These are phyloP conservation scores for Taeniopygia guttata DNA, from an alignment of 2,797 vertebrate genomes.

Conservation along the genomic window DNA sequence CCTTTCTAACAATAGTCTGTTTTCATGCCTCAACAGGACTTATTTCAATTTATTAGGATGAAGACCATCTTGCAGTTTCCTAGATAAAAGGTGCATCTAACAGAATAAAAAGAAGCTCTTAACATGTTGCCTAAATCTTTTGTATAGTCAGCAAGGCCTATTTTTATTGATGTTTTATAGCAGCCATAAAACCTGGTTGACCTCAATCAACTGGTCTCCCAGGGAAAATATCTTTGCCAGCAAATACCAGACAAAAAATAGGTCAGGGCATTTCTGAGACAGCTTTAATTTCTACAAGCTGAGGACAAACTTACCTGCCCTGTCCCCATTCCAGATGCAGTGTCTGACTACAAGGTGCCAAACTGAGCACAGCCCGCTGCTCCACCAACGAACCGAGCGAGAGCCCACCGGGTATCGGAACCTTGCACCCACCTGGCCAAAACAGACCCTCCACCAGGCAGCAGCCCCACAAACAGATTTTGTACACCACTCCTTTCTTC, in stretches of 20 bases:
- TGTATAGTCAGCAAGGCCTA: background rate
- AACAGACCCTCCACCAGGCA: background rate
- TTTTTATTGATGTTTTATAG: background rate
- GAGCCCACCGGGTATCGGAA: rapidly evolving
- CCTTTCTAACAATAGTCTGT: background rate
- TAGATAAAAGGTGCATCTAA: background rate
- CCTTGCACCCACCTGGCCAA: background rate
- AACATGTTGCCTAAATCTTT: background rate
- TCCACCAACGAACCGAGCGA: rapidly evolving
- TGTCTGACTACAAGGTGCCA: background rate
- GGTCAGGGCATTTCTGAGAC: background rate
- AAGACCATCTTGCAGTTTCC: background rate
- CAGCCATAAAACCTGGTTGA: background rate
- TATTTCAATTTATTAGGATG: background rate
- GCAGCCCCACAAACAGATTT: background rate
- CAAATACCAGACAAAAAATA: background rate
- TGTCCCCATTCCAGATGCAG: rapidly evolving
- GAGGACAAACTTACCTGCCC: background rate
- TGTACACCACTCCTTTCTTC: background rate
- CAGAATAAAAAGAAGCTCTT: background rate
- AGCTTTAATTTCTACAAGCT: background rate
- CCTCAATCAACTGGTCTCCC: background rate
- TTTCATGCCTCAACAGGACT: background rate
- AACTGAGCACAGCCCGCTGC: rapidly evolving
- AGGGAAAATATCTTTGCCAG: background rate